phyloP scores from a whole-genome alignment of 2,797 vertebrate genomes.

The Meriones psammophilus region DNA sequence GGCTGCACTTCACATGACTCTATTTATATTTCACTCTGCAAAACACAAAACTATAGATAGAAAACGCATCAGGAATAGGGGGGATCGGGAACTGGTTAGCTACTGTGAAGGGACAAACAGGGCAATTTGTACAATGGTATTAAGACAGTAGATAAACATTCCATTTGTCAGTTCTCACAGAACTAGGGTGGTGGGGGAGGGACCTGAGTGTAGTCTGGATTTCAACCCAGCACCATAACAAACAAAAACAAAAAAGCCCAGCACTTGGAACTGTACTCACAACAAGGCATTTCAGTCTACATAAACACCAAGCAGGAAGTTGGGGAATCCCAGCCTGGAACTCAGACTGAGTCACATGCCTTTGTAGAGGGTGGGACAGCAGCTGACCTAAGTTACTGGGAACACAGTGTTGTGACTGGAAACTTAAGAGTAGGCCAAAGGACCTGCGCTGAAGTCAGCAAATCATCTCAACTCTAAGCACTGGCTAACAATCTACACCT shows the following conservation, averaged over 20 bases:
- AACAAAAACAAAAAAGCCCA: neutral
- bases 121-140: too few relatives aligned
- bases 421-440: neutral
- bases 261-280: neutral
- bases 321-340: constrained; percentile 18
- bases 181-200: too few relatives aligned
- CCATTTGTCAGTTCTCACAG: neutral
- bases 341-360: neutral
- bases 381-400: neutral
- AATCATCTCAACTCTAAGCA: neutral
- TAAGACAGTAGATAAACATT: neutral
- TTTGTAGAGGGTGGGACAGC: neutral
- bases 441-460: neutral
- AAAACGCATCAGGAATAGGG: neutral
- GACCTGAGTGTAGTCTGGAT: neutral
- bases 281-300: neutral
- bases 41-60: neutral
- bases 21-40: neutral
- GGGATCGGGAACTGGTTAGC: neutral
- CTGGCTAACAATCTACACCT: neutral
- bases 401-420: neutral
- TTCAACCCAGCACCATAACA: neutral
- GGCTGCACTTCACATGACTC: neutral
- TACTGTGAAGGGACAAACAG: neutral
- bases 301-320: neutral